Evolutionary conservation across 35 echinoderm and acorn worm genomes (phyloP).

Genomic region (Strongylocentrotus purpuratus): DNA sequence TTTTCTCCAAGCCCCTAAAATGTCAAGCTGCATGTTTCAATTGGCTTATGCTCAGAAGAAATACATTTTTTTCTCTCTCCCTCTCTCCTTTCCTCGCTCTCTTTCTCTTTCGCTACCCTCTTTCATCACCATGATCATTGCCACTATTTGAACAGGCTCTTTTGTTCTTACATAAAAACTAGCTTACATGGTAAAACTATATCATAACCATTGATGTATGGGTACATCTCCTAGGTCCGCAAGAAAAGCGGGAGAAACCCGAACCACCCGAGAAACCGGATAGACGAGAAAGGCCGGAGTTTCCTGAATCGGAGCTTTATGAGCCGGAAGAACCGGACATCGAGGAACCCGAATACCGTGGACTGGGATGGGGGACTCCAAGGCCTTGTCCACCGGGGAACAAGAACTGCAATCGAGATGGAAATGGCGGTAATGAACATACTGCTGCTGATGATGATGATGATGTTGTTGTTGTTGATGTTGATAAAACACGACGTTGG

Average conservation of each 20-base stretch:
- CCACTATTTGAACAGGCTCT: too few relatives aligned
- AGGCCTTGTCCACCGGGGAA: conserved; percentile 14
- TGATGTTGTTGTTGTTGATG: neutral
- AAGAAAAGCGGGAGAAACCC: neutral
- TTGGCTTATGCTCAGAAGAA: too few relatives aligned
- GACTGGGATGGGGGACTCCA: neutral
- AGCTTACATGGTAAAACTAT: too few relatives aligned
- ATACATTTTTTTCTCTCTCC: too few relatives aligned
- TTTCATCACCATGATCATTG: too few relatives aligned
- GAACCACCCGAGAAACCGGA: conserved; percentile 25
- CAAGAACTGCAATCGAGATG: neutral
- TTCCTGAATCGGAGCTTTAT: neutral
- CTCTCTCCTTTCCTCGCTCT: too few relatives aligned
- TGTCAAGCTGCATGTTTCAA: too few relatives aligned
- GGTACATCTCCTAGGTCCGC: neutral
- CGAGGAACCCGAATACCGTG: conserved; percentile 10
- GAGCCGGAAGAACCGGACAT: conserved; percentile 35
- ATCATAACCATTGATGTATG: neutral
- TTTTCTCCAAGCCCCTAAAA: too few relatives aligned
- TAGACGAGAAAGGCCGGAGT: conserved; percentile 4
- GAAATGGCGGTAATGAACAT: neutral
- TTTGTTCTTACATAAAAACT: too few relatives aligned
- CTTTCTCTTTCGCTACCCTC: too few relatives aligned
- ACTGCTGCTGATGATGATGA: neutral
- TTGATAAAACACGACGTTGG: neutral